Percentiles rank a stretch among this genome's conserved stretches.
These are phyloP conservation scores for Microtus pennsylvanicus DNA, from an alignment of 2,113 vertebrate genomes.

Conservation along the genomic window DNA sequence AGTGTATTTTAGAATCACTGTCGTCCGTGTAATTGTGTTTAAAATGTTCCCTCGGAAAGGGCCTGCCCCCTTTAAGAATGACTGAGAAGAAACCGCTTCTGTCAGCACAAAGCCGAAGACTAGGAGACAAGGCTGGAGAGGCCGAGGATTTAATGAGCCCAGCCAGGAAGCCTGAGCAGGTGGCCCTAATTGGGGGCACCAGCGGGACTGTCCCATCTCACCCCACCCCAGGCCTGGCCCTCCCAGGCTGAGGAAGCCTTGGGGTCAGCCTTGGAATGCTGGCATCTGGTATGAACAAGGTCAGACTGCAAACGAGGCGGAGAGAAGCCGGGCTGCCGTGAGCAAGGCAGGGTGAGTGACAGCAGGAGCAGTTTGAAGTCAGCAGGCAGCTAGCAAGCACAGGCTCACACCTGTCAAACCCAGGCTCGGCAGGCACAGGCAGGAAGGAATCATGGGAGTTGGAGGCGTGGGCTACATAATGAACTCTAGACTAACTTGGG, in stretches of 20 bases:
- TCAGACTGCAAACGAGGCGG: rapidly evolving
- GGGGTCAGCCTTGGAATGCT: background rate
- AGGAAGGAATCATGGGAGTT: background rate
- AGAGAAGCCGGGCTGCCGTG: no score
- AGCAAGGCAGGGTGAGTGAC: background rate
- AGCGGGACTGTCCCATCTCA: background rate
- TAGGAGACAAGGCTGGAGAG: constrained; percentile 34
- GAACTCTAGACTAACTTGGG: background rate
- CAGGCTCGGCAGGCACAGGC: background rate
- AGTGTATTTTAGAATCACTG: constrained; percentile 65
- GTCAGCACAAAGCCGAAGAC: constrained; percentile 62
- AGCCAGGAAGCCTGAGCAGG: background rate
- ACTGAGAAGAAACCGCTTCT: constrained; percentile 52
- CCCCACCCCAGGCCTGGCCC: background rate
- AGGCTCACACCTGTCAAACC: background rate
- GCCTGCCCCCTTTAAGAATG: constrained; percentile 58
- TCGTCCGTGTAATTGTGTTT: constrained; percentile 55
- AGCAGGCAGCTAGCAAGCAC: no score
- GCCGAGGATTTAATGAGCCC: constrained; percentile 44
- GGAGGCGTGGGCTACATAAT: background rate
- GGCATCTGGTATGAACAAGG: background rate
- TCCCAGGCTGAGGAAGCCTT: background rate
- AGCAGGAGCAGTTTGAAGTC: background rate
- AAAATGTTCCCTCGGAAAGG: constrained; percentile 56
- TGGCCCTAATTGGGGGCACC: background rate